phyloP scores from a whole-genome alignment of 2,113 vertebrate genomes.

The Tachysurus fulvidraco region DNA sequence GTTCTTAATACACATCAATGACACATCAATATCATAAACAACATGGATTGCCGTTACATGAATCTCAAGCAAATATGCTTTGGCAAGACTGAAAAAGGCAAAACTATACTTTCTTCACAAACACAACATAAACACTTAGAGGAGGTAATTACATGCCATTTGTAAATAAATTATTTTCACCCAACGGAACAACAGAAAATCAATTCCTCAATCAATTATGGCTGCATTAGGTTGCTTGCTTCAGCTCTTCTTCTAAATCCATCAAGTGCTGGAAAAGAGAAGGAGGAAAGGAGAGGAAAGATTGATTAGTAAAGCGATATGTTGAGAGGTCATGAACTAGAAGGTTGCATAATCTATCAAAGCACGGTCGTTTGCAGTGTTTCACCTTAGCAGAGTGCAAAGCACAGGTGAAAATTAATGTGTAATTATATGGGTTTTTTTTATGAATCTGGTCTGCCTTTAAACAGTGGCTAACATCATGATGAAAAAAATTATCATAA shows the following conservation, averaged over 20 bases:
- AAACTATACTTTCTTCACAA: background rate
- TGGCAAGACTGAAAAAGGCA: background rate
- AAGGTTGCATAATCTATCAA: constrained; percentile 6
- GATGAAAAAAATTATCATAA: background rate
- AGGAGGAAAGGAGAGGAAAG: background rate
- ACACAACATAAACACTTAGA: constrained; percentile 6
- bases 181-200: constrained; percentile 46
- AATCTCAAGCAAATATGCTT: background rate
- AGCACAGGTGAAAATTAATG: background rate
- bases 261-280: constrained; percentile 12
- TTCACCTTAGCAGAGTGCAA: constrained; percentile 5
- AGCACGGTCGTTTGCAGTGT: background rate
- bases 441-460: background rate
- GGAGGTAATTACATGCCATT: constrained; percentile 48
- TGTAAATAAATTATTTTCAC: constrained; percentile 53
- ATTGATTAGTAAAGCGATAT: background rate
- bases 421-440: background rate
- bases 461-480: background rate
- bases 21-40: background rate
- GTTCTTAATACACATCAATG: background rate
- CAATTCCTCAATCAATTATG: constrained; percentile 52
- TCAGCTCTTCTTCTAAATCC: constrained; percentile 9
- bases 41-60: background rate
- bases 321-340: constrained; percentile 19
- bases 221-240: constrained; percentile 27